A percentile compares a stretch with the other conserved stretches of the same genome.
Evolutionary conservation across 2,113 vertebrate genomes (phyloP).

Genomic region (Dromaius novaehollandiae): DNA sequence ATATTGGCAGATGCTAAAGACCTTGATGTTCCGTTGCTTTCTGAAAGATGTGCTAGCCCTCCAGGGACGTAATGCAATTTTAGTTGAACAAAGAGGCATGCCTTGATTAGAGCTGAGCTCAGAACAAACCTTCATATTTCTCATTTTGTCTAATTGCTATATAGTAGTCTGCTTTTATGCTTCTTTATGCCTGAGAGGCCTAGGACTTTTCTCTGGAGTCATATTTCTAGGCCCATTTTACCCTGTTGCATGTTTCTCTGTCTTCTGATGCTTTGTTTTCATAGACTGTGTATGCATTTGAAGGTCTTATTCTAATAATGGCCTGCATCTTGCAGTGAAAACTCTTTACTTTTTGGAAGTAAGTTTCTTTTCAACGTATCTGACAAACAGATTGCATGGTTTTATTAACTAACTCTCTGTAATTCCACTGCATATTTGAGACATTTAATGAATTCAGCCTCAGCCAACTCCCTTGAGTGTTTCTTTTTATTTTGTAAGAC

Average conservation of each 20-base stretch:
- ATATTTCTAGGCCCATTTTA: neutral
- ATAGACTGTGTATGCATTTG: neutral
- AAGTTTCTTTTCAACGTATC: conserved; percentile 38
- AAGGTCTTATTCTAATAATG: neutral
- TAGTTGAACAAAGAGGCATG: neutral
- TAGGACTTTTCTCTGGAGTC: neutral
- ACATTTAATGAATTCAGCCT: conserved; percentile 47
- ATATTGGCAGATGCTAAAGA: neutral
- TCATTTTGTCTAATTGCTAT: neutral
- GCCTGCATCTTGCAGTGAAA: neutral
- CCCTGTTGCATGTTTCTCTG: neutral
- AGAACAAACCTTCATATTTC: neutral
- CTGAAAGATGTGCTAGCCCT: neutral
- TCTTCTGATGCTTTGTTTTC: conserved; percentile 3
- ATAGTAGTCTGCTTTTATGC: neutral
- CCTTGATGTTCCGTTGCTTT: neutral
- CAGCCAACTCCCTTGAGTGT: neutral
- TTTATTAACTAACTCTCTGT: conserved; percentile 63
- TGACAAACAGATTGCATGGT: conserved; percentile 23
- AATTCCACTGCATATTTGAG: conserved; percentile 67
- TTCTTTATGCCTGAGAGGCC: neutral
- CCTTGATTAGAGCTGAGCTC: conserved; percentile 15
- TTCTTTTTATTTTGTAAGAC: conserved; percentile 21
- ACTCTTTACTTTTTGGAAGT: conserved; percentile 24
- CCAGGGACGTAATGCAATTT: neutral